Percentiles rank a stretch among this genome's conserved stretches.
phyloP scores from a whole-genome alignment of 2,113 vertebrate species.

The Dolichotis patagonum region DNA sequence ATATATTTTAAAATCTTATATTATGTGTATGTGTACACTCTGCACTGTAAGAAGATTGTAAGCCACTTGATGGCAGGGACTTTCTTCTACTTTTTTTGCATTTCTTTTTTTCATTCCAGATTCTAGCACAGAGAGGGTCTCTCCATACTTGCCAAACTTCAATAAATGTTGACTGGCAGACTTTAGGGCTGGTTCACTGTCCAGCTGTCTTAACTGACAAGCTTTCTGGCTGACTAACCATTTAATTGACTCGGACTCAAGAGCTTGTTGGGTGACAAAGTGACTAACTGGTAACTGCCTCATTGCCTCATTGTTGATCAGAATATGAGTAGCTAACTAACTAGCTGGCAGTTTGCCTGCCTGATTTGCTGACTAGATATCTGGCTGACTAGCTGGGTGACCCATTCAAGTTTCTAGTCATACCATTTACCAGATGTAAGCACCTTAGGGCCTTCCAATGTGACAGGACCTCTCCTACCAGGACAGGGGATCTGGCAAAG shows the following conservation, averaged over 20 bases:
- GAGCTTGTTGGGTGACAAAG: not conserved
- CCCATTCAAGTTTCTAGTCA: conserved; percentile 21
- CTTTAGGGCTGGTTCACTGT: not conserved
- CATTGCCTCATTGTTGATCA: not conserved
- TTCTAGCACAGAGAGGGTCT: conserved; percentile 34
- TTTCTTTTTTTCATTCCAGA: conserved; percentile 3
- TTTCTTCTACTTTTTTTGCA: not conserved
- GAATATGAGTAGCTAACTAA: not conserved
- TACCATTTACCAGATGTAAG: not conserved
- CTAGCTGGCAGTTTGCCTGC: not conserved
- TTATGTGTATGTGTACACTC: not conserved
- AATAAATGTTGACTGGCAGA: conserved; percentile 40
- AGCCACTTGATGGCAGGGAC: conserved; percentile 57
- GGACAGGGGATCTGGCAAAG: not conserved
- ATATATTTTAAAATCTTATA: conserved; percentile 32
- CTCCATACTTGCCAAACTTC: conserved; percentile 8
- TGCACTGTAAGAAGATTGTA: conserved; percentile 48
- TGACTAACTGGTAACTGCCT: not conserved
- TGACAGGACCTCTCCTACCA: not conserved
- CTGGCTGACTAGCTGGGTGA: not conserved
- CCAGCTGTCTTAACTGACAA: conserved; percentile 8
- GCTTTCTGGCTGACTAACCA: not conserved
- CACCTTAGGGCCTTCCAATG: not conserved
- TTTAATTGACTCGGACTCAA: not conserved
- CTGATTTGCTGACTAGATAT: not conserved